Conservation (phyloP, 2,888 invertebrate species). For the Aethes cnicana region DNA sequence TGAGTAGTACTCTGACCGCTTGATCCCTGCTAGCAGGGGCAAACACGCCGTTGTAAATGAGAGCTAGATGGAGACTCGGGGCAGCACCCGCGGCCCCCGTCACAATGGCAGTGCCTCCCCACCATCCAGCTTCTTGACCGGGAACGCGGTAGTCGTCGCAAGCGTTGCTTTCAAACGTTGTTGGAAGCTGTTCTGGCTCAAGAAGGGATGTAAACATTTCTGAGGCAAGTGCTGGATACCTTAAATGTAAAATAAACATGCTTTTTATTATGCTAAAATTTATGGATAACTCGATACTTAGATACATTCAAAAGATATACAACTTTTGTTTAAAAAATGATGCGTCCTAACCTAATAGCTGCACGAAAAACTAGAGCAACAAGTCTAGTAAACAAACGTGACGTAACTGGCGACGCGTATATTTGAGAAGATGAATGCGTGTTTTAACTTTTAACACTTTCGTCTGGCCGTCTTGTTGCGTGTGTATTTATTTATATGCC, state of each 20-base stretch:
- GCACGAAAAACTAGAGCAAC: slow-evolving; percentile 26
- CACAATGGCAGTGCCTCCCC: slow-evolving; percentile 95
- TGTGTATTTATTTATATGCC: slow-evolving; percentile 28
- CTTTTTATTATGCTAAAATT: too few species aligned
- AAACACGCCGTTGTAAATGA: slow-evolving; percentile 92
- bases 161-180: slow-evolving; percentile 80
- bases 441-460: slow-evolving; percentile 31
- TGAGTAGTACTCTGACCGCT: slow-evolving; percentile 86
- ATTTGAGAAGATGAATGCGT: slow-evolving; percentile 30
- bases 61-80: slow-evolving; percentile 90
- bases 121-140: slow-evolving; percentile 85
- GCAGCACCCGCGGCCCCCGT: slow-evolving; percentile 90
- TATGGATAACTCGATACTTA: too few species aligned
- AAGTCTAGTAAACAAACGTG: slow-evolving; percentile 31
- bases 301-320: slow-evolving; percentile 17
- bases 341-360: slow-evolving; percentile 23
- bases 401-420: slow-evolving; percentile 28
- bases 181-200: slow-evolving; percentile 85
- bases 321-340: slow-evolving; percentile 12
- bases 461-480: slow-evolving; percentile 25
- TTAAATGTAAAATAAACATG: too few species aligned
- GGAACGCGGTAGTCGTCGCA: slow-evolving; percentile 76
- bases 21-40: slow-evolving; percentile 85
- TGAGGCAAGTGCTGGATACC: slow-evolving; percentile 88
- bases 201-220: slow-evolving; percentile 92